Evolutionary conservation across 2,888 invertebrate species (phyloP).

Genomic region (Cheilosia pagana): DNA sequence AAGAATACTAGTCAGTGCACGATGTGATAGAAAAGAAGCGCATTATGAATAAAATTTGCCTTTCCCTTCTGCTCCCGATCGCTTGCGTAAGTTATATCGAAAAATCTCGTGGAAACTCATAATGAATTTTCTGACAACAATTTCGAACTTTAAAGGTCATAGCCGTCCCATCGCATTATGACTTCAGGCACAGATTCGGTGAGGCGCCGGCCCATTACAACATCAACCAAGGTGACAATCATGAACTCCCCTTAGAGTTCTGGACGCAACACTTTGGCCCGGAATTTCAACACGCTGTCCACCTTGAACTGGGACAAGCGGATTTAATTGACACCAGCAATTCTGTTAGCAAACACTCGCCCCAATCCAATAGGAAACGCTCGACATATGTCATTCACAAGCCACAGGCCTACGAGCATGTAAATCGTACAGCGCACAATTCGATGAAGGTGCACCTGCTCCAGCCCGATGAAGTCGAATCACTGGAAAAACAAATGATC

Average conservation of each 20-base stretch:
- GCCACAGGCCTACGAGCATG: not conserved
- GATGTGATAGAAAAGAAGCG: constrained; percentile 53
- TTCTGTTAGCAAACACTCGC: constrained; percentile 14
- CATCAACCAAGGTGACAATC: not conserved
- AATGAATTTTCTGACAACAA: not conserved
- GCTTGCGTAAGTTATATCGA: constrained; percentile 47
- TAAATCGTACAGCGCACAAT: constrained; percentile 1
- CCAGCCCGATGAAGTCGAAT: constrained; percentile 43
- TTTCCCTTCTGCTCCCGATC: constrained; percentile 45
- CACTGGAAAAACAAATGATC: constrained; percentile 45
- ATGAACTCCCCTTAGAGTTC: constrained; percentile 77
- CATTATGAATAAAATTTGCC: constrained; percentile 45
- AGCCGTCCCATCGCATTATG: constrained; percentile 36
- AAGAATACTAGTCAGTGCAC: constrained; percentile 44
- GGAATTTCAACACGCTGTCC: constrained; percentile 80
- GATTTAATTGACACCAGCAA: constrained; percentile 30
- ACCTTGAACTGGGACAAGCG: constrained; percentile 77
- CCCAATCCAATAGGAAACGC: constrained; percentile 33
- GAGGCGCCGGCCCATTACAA: not conserved
- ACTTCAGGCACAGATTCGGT: not conserved
- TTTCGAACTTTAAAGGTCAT: constrained; percentile 35
- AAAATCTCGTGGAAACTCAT: not conserved
- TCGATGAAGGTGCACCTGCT: constrained; percentile 58
- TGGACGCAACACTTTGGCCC: constrained; percentile 81
- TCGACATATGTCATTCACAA: constrained; percentile 41